phyloP scores from a whole-genome alignment of 1,140 invertebrate species.

The Oreohelix idahoensis region DNA sequence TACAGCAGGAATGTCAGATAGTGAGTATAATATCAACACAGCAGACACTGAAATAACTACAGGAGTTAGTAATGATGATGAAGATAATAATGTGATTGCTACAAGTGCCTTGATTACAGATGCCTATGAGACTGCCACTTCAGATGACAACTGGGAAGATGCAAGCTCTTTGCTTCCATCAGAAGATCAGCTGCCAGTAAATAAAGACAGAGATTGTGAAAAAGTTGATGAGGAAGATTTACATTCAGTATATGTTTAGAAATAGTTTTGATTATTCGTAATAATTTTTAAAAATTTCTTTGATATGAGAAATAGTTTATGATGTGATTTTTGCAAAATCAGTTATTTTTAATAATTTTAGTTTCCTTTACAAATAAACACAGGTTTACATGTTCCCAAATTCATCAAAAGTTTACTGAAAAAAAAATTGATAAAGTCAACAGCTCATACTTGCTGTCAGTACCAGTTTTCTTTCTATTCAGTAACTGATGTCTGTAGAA shows the following conservation, averaged over 20 bases:
- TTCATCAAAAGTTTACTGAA: too few species aligned
- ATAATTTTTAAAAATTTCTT: too few species aligned
- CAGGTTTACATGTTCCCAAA: too few species aligned
- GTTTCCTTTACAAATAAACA: too few species aligned
- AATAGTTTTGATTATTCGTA: neutral
- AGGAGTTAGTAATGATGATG: neutral
- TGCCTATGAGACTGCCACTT: constrained; percentile 20
- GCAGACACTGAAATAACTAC: neutral
- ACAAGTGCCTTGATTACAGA: constrained; percentile 32
- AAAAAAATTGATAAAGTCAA: too few species aligned
- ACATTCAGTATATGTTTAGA: constrained; percentile 5
- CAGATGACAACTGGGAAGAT: constrained; percentile 30
- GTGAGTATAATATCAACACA: neutral
- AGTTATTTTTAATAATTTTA: too few species aligned
- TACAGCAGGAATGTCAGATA: neutral
- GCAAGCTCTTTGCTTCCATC: constrained; percentile 12
- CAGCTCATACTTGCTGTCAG: too few species aligned
- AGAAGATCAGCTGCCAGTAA: neutral
- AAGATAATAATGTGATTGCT: neutral
- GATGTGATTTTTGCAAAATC: too few species aligned
- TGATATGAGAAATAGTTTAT: too few species aligned
- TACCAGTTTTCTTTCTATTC: too few species aligned
- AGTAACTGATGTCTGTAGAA: too few species aligned
- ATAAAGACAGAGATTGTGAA: neutral
- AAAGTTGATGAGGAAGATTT: neutral